Base-by-base conservation (phyloP, 1,140 invertebrate species). In the Formica selysi region DNA sequence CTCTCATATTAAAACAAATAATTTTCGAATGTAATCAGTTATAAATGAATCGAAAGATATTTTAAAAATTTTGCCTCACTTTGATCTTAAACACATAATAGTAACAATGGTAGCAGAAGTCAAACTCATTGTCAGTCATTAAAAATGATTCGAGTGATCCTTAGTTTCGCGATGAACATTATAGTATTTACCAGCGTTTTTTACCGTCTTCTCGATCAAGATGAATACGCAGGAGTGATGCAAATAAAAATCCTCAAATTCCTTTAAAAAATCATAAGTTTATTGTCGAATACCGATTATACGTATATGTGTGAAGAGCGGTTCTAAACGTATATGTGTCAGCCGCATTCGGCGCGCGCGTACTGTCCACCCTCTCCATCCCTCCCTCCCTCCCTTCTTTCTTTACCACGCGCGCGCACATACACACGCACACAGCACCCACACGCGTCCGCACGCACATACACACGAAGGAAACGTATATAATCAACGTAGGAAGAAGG, bases 261-360 rank as follows among this genome's bases (percentile, higher is more conserved):
- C 13, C 38, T 61, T 61, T 29, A 13, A 11, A 51, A n/a, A 22
- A 16, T 62, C 26, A 7, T 1, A 44, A 29, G 2, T 44, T 48
- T 64, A 44, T 38, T 32, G 36, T 26, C 1, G 41, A 65, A 1
- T 51, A 51, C 13, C 48, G 5, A 51, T 2, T 51, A 51, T 51
- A 44, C 41, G 10, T 44, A 11, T 13, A 44, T n/a, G n/a, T n/a
- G n/a, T 13, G 38, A 4, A 38, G 61, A 29, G 6, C 26, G 6
- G 13, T 61, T 32, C 19, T 68, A 19, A 38, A 10, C 0, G 19
- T 7, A 13, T 22, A 8, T 54, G n/a, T 54, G 86, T 70, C 10
- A 91, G 87, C 91, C 91, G 93, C 92, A 93, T 94, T 91, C 93
- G 90, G 91, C 93, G 93, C 93, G 94, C 93, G 36, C 36, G 36